Base-by-base conservation (phyloP, 1,140 invertebrate genomes). In the Steinernema feltiae region DNA sequence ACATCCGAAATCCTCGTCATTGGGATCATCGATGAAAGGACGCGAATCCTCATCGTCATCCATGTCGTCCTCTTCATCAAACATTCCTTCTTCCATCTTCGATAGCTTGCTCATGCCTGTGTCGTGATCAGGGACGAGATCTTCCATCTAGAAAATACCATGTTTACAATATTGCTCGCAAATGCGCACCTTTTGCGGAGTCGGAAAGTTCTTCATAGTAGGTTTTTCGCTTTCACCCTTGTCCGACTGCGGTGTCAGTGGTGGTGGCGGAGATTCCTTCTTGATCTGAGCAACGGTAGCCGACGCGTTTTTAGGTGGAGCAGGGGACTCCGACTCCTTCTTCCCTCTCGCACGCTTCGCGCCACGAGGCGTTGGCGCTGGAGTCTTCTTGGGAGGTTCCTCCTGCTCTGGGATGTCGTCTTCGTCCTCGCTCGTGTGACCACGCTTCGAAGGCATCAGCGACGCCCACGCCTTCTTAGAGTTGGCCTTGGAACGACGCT, bases 401-500 rank as follows among this genome's bases (percentile, higher is more conserved):
- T 41, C 18, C 35, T 41, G 7, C 35, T 7, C 35, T 7, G 35
- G 35, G 18, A 41, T 18, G 35, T 63, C 53, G 7, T 63, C 53
- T 63, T 63, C 53, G 53, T 63, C 53, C 12, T 63, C 53, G 53
- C 53, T 63, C 7, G 15, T 27, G 7, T 27, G 15, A 15, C 53
- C 53, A 17, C 53, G 53, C 53, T 63, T 63, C 53, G 53, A 7
- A 21, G 53, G 53, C 53, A 63, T 63, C 53, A 63, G 24, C 15
- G 53, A 17, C 7, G 53, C 53, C 53, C 53, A 63, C 3, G 53
- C 53, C 53, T 63, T 63, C 7, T 27, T 63, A 21, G 7, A 15
- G 53, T 63, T 63, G 2, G 53, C 53, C 53, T 63, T 63, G 15
- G 53, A 63, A 27, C 53, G 53, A 63, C 53, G 53, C 53, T 63